Base-by-base conservation (phyloP, 2,888 invertebrate genomes). In the Caenorhabditis doughertyi region DNA sequence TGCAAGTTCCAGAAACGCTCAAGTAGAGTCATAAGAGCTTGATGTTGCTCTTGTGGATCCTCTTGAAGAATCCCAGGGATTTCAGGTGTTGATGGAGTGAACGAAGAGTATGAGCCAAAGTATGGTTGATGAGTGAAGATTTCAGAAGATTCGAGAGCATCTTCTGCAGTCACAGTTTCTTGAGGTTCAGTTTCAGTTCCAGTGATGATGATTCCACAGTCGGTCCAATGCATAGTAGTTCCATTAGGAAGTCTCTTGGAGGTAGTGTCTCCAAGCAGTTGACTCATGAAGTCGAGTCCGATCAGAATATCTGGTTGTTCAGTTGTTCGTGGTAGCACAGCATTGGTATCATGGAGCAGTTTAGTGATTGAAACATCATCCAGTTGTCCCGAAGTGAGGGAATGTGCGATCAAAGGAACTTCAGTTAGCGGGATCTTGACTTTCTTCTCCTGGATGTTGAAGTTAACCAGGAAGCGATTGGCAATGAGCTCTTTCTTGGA, bases 1-100 rank as follows among this genome's bases (percentile, higher is more conserved):
- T 83, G 79, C 23, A 83, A 4, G 7, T 11, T 16, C 74, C 68
- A 81, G 51, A 74, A 64, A 8, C 35, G n/a, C 49, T 68, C 44
- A 3, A 74, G n/a, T 2, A 32, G 39, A 4, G 42, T 16, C n/a
- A 11, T 32, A 11, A 81, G 23, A 9, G 56, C 72, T 3, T 7
- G 13, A 53, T 49, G 62, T 32, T 60, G 53, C 1, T 51, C 42
- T 13, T 21, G 21, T 3, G 53, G 16, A 13, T 62, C 51, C 8
- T n/a, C 1, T 8, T 9, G 16, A 3, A 49, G 35, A 2, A 32
- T 35, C 3, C 35, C 68, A 2, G 44, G 42, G 7, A 44, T 35
- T 21, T 35, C 77, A 42, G 60, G 5, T 13, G 56, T 39, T 21
- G 21, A 21, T 1, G 4, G 13, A 3, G 9, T 21, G 35, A 21